A percentile compares a stretch with the other conserved stretches of the same genome.
Evolutionary conservation across 2,888 invertebrate genomes (phyloP).

Genomic region (Epirrhoe tristata): DNA sequence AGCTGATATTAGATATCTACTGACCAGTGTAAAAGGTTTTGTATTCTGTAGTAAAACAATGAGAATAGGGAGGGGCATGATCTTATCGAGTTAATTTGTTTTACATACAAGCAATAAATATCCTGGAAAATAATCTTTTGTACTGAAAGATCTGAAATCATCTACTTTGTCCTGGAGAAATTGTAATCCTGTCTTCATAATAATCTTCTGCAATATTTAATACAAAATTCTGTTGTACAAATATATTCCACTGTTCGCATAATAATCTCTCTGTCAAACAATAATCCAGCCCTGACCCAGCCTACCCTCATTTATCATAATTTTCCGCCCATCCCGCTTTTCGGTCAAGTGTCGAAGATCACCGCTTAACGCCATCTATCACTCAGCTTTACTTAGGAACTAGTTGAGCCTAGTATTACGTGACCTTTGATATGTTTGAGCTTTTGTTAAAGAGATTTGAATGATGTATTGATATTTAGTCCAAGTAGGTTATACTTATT

Average conservation of each 20-base stretch:
- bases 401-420: not conserved
- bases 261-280: not conserved
- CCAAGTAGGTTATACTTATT: no score
- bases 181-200: no score
- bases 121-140: no score
- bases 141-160: no score
- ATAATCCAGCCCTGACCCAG: conserved; percentile 2
- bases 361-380: conserved; percentile 27
- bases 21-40: conserved; percentile 36
- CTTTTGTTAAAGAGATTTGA: not conserved
- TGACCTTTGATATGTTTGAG: not conserved
- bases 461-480: not conserved
- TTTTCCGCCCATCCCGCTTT: conserved; percentile 16
- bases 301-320: conserved; percentile 26
- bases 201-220: no score
- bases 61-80: conserved; percentile 37
- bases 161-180: no score
- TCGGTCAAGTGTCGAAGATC: conserved; percentile 30
- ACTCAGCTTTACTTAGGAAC: conserved; percentile 9
- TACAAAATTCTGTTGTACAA: no score
- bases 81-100: not conserved
- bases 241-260: not conserved
- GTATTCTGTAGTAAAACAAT: conserved; percentile 37
- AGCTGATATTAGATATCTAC: conserved; percentile 46
- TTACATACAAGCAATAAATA: no score